Evolutionary conservation across 2,113 vertebrate genomes (phyloP).

Genomic region (Malurus alboscapulatus): DNA sequence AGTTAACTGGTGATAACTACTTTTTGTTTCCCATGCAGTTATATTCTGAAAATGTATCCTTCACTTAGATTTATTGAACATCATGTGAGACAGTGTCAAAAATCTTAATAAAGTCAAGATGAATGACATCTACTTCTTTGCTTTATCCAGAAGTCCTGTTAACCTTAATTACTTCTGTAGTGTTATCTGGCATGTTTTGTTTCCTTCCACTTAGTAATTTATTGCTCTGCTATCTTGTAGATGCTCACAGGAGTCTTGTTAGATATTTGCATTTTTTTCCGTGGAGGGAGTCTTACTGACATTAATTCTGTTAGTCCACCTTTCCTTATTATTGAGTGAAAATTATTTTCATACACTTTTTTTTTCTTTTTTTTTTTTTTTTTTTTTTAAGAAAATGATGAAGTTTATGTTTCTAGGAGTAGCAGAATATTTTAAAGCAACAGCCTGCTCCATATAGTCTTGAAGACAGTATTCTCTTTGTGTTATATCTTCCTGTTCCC

Average conservation of each 20-base stretch:
- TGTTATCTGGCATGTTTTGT: not conserved
- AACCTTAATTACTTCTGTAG: slow-evolving; percentile 2
- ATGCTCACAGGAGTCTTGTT: not conserved
- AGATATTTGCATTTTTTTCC: not conserved
- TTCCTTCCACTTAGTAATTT: not conserved
- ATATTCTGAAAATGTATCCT: not conserved
- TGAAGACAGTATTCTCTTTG: not conserved
- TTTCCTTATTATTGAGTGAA: not conserved
- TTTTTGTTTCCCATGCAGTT: not conserved
- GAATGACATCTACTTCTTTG: not conserved
- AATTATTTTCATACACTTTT: not conserved
- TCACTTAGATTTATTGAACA: not conserved
- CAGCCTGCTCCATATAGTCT: not conserved
- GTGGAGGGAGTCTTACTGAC: not conserved
- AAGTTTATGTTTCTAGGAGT: not conserved
- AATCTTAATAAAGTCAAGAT: not conserved
- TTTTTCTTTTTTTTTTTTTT: no score
- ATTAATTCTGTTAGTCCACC: not conserved
- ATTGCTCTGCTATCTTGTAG: not conserved
- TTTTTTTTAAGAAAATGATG: not conserved
- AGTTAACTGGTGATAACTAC: not conserved
- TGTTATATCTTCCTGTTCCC: not conserved
- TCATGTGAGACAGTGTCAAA: not conserved
- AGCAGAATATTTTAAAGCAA: not conserved
- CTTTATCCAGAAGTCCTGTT: not conserved